Conservation (phyloP, 2,888 invertebrate species). For the Epinotia demarniana region DNA sequence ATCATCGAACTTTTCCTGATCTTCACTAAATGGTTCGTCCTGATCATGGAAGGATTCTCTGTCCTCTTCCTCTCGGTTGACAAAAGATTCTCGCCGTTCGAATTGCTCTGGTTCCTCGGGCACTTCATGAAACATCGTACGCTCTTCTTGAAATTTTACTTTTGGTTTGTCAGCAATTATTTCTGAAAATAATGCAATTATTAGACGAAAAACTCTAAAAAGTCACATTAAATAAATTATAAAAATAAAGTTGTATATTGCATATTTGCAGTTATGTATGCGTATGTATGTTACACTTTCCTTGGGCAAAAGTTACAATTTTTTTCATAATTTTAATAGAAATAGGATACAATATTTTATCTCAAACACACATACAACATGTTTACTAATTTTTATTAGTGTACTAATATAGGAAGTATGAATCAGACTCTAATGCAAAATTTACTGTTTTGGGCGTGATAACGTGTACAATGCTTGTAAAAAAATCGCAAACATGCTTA, state of each 20-base stretch:
- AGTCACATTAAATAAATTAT: no score
- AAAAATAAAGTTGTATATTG: no score
- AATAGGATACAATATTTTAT: no score
- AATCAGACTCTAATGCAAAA: no score
- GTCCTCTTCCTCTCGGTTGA: slow-evolving; percentile 69
- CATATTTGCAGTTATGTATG: no score
- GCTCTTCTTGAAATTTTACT: slow-evolving; percentile 75
- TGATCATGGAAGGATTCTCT: slow-evolving; percentile 61
- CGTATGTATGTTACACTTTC: no score
- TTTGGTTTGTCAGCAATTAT: slow-evolving; percentile 71
- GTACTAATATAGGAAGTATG: no score
- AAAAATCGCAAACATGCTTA: slow-evolving; percentile 48
- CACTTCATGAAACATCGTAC: slow-evolving; percentile 76
- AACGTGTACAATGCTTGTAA: not conserved
- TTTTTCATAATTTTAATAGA: no score
- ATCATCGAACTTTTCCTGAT: slow-evolving; percentile 71
- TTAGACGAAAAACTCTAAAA: not conserved
- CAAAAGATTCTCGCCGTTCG: slow-evolving; percentile 66
- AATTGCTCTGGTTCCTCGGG: slow-evolving; percentile 69
- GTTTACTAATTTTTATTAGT: no score
- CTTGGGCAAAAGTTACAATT: no score
- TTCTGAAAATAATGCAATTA: slow-evolving; percentile 58
- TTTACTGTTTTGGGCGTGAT: no score
- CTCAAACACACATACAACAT: no score
- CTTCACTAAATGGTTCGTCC: slow-evolving; percentile 64